phyloP scores from a whole-genome alignment of 2,113 vertebrate species.

The Aptenodytes forsteri region DNA sequence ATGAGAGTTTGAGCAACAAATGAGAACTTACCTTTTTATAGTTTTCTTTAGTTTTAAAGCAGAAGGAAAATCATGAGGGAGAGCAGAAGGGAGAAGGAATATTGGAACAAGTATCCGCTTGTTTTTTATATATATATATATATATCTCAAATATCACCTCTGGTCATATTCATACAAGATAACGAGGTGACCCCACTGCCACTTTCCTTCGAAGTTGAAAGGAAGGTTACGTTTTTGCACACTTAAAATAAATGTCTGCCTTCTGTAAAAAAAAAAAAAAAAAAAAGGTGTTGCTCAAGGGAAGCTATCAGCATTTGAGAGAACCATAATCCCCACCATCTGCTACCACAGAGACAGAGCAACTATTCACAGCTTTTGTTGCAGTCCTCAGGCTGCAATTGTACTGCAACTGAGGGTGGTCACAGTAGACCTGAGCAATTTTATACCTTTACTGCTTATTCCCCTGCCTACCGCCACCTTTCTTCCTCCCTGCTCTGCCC shows the following conservation, averaged over 20 bases:
- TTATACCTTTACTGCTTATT: constrained; percentile 46
- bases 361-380: constrained; percentile 62
- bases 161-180: neutral
- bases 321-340: constrained; percentile 54
- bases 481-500: constrained; percentile 15
- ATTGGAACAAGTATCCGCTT: neutral
- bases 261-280: neutral
- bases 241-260: constrained; percentile 18
- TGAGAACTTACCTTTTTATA: neutral
- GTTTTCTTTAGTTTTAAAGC: neutral
- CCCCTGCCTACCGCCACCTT: neutral
- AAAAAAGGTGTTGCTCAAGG: constrained; percentile 40
- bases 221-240: neutral
- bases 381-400: constrained; percentile 57
- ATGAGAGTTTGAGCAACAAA: neutral
- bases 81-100: neutral
- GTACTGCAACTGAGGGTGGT: constrained; percentile 52
- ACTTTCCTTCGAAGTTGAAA: neutral
- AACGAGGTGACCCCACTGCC: neutral
- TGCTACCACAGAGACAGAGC: constrained; percentile 57
- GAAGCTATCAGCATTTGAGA: constrained; percentile 51
- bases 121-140: neutral
- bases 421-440: constrained; percentile 52
- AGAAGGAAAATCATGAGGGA: neutral
- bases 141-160: neutral